Base-by-base conservation (phyloP, 1,140 invertebrate genomes). In the Polyergus mexicanus region DNA sequence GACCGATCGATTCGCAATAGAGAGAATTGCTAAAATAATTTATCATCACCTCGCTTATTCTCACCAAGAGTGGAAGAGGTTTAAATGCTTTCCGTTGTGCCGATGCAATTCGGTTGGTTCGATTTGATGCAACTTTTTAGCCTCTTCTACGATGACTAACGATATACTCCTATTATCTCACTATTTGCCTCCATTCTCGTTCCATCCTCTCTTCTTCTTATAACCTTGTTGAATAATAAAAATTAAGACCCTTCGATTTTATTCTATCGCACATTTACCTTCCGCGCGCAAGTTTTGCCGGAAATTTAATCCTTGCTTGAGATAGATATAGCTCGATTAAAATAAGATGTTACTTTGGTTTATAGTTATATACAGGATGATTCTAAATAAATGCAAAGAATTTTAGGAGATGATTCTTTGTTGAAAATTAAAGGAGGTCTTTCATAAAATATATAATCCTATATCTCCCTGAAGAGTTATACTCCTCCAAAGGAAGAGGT, bases 11-110 rank as follows among this genome's bases (percentile, higher is more conserved):
- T 88, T 66, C 44, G 63, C 75, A 28, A 85, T 56, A n/a, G 58
- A 83, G 66, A n/a, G 58, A 83, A 71, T 86, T 65, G 87, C 65
- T 77, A 76, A 88, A 86, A 88, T 88, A 90, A 90, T 90, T 90
- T 90, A 91, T 91, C 85, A 77, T 63, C 75, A 63, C 22, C 58
- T 78, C 28, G 63, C 84, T 88, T 83, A 85, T 81, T 83, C 65
- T 32, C 41, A 44, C 84, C 87, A 90, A 84, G 65, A 28, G 74
- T 38, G 41, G 54, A 78, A 85, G 85, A 90, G 16, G 16, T 87
- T 85, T 87, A 90, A 90, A 38, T 72, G 44, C 25, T 74, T 76
- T 22, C 28, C 56, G 60, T 65, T 71, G 69, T 63, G 62, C 16
- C 41, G 38, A 28, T 47, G 83, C 47, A 22, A 16, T 35, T 71